Conservation (phyloP, 2,113 vertebrate genomes). For the Uria lomvia region DNA sequence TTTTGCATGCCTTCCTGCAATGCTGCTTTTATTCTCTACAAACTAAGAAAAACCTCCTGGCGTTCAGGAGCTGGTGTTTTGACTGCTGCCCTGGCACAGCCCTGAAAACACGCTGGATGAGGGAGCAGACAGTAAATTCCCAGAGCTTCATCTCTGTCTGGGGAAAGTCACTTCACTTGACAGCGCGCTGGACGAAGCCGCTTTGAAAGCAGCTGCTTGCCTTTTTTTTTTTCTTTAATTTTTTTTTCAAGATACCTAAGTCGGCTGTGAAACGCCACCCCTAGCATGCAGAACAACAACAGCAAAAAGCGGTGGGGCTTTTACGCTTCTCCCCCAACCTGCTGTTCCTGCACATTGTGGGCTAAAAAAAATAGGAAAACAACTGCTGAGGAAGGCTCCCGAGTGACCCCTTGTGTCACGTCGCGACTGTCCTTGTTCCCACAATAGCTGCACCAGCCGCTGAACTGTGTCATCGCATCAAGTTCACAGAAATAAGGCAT, state of each 20-base stretch:
- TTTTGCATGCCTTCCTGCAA: neutral
- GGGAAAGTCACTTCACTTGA: neutral
- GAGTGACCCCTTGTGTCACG: conserved; percentile 60
- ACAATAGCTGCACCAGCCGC: neutral
- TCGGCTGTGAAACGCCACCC: neutral
- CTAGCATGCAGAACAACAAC: neutral
- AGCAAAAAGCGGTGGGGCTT: neutral
- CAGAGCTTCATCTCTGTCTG: neutral
- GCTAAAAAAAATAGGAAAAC: neutral
- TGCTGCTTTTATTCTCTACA: neutral
- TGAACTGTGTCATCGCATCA: neutral
- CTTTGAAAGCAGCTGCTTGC: conserved; percentile 28
- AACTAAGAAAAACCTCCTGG: neutral
- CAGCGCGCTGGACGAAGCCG: neutral
- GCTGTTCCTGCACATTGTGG: neutral
- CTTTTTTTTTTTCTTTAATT: neutral
- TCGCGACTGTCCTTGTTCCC: neutral
- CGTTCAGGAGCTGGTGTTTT: neutral
- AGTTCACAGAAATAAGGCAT: neutral
- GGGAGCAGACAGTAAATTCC: neutral
- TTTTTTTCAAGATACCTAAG: neutral
- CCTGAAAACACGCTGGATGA: neutral
- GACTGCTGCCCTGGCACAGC: neutral
- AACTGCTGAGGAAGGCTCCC: neutral
- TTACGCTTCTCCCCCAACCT: neutral